Percentiles rank a stretch among this genome's conserved stretches.
Evolutionary conservation across 2,888 invertebrate genomes (phyloP).

Genomic region (Coelinius sp.): DNA sequence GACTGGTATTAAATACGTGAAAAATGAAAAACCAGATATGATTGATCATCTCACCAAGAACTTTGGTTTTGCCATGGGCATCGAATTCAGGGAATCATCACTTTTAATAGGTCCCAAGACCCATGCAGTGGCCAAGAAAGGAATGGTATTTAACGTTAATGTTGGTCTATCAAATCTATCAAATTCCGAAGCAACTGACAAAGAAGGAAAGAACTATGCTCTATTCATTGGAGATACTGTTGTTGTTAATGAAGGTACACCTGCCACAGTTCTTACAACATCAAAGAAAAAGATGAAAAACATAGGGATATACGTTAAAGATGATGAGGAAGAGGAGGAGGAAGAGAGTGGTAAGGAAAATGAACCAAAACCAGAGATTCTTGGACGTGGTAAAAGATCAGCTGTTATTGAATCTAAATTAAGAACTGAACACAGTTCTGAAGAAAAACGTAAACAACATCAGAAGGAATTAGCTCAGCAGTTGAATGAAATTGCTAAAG

Average conservation of each 20-base stretch:
- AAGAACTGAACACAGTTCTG: constrained; percentile 93
- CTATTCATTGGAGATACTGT: constrained; percentile 98
- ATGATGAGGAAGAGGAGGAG: constrained; percentile 84
- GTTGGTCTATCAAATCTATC: constrained; percentile 90
- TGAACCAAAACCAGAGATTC: constrained; percentile 77
- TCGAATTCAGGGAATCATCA: constrained; percentile 97
- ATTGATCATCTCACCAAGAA: constrained; percentile 93
- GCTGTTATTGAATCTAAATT: constrained; percentile 95
- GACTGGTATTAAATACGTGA: constrained; percentile 83
- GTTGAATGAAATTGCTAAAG: constrained; percentile 93
- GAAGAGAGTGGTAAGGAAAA: constrained; percentile 76
- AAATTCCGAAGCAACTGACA: constrained; percentile 87
- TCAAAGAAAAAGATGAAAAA: constrained; percentile 97
- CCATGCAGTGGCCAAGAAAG: constrained; percentile 83
- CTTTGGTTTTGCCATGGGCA: constrained; percentile 97
- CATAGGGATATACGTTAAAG: constrained; percentile 94
- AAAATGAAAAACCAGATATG: constrained; percentile 88
- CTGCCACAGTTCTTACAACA: constrained; percentile 89
- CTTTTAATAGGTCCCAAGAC: constrained; percentile 94
- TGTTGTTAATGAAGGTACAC: constrained; percentile 86
- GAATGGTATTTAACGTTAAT: constrained; percentile 97
- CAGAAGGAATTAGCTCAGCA: constrained; percentile 94
- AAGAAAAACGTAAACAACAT: constrained; percentile 97
- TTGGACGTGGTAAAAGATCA: constrained; percentile 87
- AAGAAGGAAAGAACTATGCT: constrained; percentile 92